phyloP scores from a whole-genome alignment of 2,888 invertebrate species.

The Buathra laborator region DNA sequence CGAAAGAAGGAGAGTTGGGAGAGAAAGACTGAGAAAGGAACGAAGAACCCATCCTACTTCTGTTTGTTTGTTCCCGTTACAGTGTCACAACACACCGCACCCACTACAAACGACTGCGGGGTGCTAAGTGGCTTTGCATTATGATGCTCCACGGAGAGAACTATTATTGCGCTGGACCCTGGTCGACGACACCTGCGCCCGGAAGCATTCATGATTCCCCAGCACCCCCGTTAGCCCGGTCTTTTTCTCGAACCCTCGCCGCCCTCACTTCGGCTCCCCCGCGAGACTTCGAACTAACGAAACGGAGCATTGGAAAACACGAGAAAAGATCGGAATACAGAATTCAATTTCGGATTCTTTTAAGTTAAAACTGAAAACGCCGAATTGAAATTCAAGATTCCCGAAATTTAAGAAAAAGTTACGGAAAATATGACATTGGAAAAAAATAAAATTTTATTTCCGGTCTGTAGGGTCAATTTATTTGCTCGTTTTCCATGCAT shows the following conservation, averaged over 20 bases:
- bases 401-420: neutral
- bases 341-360: neutral
- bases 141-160: conserved; percentile 39
- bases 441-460: conserved; percentile 60
- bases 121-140: conserved; percentile 79
- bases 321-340: neutral
- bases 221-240: conserved; percentile 45
- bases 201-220: conserved; percentile 53
- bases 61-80: conserved; percentile 81
- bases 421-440: neutral
- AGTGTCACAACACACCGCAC: conserved; percentile 81
- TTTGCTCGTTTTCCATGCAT: conserved; percentile 73
- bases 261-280: conserved; percentile 56
- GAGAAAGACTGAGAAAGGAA: conserved; percentile 68
- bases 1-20: conserved; percentile 70
- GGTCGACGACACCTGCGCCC: conserved; percentile 63
- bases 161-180: conserved; percentile 53
- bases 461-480: conserved; percentile 59
- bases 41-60: conserved; percentile 62
- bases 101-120: conserved; percentile 80
- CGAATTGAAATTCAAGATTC: conserved; percentile 6
- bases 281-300: neutral
- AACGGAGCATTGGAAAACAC: neutral
- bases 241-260: conserved; percentile 56
- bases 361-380: neutral